These are phyloP conservation scores for Campylomormyrus numenius DNA, from an alignment of 2,113 vertebrate genomes.

Conservation along the genomic window DNA sequence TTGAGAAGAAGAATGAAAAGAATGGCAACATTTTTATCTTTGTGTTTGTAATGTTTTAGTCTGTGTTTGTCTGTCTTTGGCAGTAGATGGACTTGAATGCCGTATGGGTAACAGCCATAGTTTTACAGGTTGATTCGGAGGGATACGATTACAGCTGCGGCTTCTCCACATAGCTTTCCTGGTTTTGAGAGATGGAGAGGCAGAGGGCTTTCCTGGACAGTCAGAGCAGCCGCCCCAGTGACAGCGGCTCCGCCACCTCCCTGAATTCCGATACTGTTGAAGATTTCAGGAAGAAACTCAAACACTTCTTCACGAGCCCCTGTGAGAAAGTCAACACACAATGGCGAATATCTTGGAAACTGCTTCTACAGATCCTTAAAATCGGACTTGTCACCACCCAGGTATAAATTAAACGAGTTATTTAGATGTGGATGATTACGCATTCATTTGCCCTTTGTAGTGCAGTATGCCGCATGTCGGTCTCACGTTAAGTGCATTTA, in stretches of 20 bases:
- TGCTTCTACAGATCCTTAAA: conserved; percentile 83
- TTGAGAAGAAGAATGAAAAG: not conserved
- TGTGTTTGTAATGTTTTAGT: not conserved
- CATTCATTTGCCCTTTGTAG: not conserved
- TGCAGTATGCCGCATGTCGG: not conserved
- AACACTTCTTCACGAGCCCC: conserved; percentile 94
- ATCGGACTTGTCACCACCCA: conserved; percentile 82
- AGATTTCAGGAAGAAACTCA: conserved; percentile 78
- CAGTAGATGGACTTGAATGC: not conserved
- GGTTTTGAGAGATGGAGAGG: conserved; percentile 7
- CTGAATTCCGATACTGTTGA: conserved; percentile 65
- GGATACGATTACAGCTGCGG: no score
- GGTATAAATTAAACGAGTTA: conserved; percentile 50
- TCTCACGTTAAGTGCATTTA: not conserved
- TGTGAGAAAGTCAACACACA: conserved; percentile 90
- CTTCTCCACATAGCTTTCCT: not conserved
- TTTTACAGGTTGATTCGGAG: not conserved
- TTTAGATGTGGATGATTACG: not conserved
- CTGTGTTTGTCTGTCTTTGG: not conserved
- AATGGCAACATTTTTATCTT: not conserved
- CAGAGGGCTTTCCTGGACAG: not conserved
- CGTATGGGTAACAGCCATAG: not conserved
- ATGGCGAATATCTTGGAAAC: conserved; percentile 88
- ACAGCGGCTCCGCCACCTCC: not conserved
- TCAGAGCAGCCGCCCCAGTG: conserved; percentile 19